Base-by-base conservation (phyloP, 1,140 invertebrate species). In the Brachionus sp. region DNA sequence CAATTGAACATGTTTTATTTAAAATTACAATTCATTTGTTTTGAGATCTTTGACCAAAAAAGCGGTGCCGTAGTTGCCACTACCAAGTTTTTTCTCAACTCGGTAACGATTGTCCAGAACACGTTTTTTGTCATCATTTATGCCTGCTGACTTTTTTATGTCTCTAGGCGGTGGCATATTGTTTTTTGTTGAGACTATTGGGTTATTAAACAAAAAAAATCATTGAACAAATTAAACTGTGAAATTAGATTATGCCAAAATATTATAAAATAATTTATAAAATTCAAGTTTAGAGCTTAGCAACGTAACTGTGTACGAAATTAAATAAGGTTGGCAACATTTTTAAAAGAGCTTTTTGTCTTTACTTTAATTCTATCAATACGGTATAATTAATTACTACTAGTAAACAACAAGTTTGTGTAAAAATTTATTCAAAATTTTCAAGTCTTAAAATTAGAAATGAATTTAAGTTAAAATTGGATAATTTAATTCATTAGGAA, bases 11-110 rank as follows among this genome's bases (percentile, higher is more conserved):
- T n/a, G 5, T 66, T 78, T 78, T 44, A 64, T 35, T 42, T 29
- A 19, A 66, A 57, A 57, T 83, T 83, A 85, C 85, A 77, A 23
- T 46, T 85, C 73, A 37, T 82, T 82, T 62, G 85, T 84, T 77
- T 86, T 85, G 6, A 85, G 84, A 85, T 89, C 88, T 83, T 85
- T 86, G 62, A 87, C 88, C 6, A 89, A 75, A 84, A 85, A 89
- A 3, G 87, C 88, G 44, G 87, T 88, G 12, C 88, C 88, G 86
- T 87, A 89, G 82, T 89, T 89, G n/a, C 88, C 88, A 84, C 86
- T 87, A 10, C 88, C 88, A 37, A 89, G 85, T 84, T 86, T 88
- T 83, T 86, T 87, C 35, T 87, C 85, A 50, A 88, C 84, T 78
- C 87, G 85, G 84, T 89, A 89, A 83, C 88, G 85, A 80, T 75